phyloP scores from a whole-genome alignment of 2,797 vertebrate genomes.

The Bovichtus variegatus region DNA sequence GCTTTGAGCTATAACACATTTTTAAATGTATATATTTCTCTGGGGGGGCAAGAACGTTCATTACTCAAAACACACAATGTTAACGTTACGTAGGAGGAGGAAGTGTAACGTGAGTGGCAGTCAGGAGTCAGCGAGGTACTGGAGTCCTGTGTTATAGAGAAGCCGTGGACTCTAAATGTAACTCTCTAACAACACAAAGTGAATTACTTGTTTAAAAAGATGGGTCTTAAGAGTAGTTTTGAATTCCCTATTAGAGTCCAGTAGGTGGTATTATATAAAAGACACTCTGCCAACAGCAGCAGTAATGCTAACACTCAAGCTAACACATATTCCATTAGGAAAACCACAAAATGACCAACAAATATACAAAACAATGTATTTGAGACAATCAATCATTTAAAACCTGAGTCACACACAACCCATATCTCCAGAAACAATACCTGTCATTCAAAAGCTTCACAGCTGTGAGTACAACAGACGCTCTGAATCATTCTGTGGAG shows the following conservation, averaged over 20 bases:
- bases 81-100: constrained; percentile 5
- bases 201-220: too few relatives aligned
- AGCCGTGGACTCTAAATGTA: background rate
- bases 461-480: background rate
- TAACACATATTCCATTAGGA: background rate
- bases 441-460: background rate
- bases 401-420: background rate
- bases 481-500: background rate
- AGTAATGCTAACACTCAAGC: background rate
- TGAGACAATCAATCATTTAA: background rate
- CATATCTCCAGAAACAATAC: background rate
- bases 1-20: background rate
- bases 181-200: background rate
- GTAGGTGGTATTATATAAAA: too few relatives aligned
- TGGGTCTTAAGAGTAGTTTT: too few relatives aligned
- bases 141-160: background rate
- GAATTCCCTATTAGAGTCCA: too few relatives aligned
- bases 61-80: background rate
- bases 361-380: background rate
- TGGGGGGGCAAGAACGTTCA: background rate
- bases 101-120: constrained; percentile 26
- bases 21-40: background rate
- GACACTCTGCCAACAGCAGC: background rate
- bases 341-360: too few relatives aligned
- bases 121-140: constrained; percentile 12